Evolutionary conservation across 2,797 vertebrate genomes (phyloP).

Genomic region (Paguma larvata): DNA sequence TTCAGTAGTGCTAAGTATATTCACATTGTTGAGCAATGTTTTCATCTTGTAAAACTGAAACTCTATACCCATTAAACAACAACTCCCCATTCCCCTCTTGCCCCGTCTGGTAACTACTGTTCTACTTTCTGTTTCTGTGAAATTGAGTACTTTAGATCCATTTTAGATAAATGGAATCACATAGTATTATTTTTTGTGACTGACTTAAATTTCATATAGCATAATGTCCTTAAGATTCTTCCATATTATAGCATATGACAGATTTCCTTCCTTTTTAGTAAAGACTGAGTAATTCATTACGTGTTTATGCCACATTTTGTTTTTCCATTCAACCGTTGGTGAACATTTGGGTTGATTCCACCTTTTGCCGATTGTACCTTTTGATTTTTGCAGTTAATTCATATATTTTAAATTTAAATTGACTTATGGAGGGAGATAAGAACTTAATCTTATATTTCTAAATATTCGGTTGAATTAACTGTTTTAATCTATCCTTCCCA

Average conservation of each 20-base stretch:
- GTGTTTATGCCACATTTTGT: conserved; percentile 18
- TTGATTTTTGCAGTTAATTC: conserved; percentile 41
- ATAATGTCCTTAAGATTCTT: not conserved
- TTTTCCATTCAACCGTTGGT: not conserved
- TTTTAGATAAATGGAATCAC: not conserved
- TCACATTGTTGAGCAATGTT: conserved; percentile 28
- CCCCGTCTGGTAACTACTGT: not conserved
- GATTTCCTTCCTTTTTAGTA: conserved; percentile 46
- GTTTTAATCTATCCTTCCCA: conserved; percentile 1
- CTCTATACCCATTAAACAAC: not conserved
- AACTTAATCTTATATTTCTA: conserved; percentile 45
- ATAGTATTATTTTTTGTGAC: conserved; percentile 16
- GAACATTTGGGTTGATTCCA: conserved; percentile 1
- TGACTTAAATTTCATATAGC: conserved; percentile 45
- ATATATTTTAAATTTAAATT: conserved; percentile 44
- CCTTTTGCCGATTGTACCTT: not conserved
- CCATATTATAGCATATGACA: not conserved
- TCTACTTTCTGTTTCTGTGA: conserved; percentile 33
- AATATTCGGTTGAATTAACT: conserved; percentile 11
- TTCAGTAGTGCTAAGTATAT: not conserved
- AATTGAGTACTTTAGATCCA: conserved; percentile 21
- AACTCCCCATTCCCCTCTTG: not conserved
- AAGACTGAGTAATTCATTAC: not conserved
- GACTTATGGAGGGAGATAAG: not conserved
- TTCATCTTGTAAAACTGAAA: not conserved